Evolutionary conservation across 2,113 vertebrate genomes (phyloP).

Genomic region (Corynorhinus townsendii): DNA sequence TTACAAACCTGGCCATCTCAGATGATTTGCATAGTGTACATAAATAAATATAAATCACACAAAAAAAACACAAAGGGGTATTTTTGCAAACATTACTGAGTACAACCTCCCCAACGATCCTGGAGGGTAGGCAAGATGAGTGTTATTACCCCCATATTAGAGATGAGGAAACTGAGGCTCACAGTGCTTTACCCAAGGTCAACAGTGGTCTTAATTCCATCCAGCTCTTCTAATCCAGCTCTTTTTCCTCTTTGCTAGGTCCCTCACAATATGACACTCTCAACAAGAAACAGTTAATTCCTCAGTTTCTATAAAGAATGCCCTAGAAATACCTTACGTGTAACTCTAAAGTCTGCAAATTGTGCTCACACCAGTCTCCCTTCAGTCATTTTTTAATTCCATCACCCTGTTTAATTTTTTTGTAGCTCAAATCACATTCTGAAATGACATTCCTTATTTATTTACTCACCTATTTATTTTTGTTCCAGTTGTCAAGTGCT

Average conservation of each 20-base stretch:
- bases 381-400: background rate
- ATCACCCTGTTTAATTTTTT: background rate
- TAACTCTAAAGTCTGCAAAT: constrained; percentile 11
- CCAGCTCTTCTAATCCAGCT: background rate
- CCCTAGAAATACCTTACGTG: background rate
- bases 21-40: background rate
- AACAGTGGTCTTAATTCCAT: background rate
- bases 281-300: background rate
- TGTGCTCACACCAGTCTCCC: background rate
- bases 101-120: background rate
- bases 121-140: background rate
- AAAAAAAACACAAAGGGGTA: background rate
- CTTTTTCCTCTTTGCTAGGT: background rate
- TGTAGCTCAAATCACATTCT: background rate
- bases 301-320: background rate
- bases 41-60: background rate
- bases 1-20: background rate
- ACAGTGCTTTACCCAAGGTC: background rate
- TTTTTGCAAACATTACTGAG: background rate
- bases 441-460: background rate
- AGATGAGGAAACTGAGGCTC: background rate
- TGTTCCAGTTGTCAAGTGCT: constrained; percentile 3
- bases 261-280: background rate
- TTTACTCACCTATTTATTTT: background rate
- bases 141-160: background rate